Evolutionary conservation across 2,888 invertebrate species (phyloP).

Genomic region (Hydriomena furcata): DNA sequence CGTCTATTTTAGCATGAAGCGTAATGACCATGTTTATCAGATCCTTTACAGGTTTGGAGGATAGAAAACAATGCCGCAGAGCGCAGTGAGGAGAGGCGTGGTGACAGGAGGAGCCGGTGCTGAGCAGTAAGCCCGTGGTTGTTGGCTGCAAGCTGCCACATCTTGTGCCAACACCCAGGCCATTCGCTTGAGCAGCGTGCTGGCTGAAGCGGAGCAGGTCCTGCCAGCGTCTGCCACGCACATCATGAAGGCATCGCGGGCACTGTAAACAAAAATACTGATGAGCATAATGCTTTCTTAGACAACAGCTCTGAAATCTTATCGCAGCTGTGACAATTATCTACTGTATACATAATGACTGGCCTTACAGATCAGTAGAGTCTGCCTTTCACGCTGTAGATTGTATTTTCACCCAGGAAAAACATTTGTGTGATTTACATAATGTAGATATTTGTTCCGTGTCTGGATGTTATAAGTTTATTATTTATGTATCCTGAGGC

Average conservation of each 20-base stretch:
- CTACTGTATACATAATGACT: no score
- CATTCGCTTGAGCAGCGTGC: constrained; percentile 64
- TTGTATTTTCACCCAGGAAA: no score
- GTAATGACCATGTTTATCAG: neutral
- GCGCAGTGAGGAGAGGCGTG: constrained; percentile 56
- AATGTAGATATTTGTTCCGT: no score
- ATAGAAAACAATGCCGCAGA: constrained; percentile 60
- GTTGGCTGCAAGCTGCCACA: constrained; percentile 66
- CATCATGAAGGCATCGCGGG: constrained; percentile 65
- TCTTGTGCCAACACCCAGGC: constrained; percentile 75
- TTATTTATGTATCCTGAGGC: no score
- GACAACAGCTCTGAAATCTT: no score
- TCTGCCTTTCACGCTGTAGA: no score
- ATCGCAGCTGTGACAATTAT: no score
- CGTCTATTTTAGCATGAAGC: neutral
- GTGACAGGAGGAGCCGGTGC: constrained; percentile 50
- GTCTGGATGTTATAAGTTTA: no score
- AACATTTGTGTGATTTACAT: no score
- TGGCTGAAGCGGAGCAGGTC: constrained; percentile 58
- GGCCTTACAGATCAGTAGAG: no score
- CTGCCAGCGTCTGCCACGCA: constrained; percentile 67
- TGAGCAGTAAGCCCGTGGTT: constrained; percentile 60
- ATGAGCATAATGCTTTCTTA: no score
- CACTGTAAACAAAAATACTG: constrained; percentile 47
- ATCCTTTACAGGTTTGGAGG: constrained; percentile 49